Conservation (phyloP, 2,113 vertebrate genomes). For the Suricata suricatta region DNA sequence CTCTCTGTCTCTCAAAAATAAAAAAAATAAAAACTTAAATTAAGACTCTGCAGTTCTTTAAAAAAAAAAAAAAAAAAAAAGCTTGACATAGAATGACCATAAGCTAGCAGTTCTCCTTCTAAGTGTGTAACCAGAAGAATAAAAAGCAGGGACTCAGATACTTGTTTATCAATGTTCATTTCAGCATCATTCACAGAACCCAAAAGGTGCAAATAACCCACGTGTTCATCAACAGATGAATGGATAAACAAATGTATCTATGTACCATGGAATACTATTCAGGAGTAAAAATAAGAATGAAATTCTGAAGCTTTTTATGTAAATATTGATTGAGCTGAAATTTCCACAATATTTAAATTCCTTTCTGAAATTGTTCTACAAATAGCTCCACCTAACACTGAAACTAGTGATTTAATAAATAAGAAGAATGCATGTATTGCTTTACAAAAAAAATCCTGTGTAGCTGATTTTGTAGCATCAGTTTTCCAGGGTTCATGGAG, state of each 20-base stretch:
- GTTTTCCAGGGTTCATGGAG: constrained; percentile 5
- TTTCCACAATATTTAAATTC: constrained; percentile 75
- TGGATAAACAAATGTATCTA: not conserved
- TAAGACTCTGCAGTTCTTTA: too few relatives aligned
- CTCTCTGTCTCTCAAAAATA: too few relatives aligned
- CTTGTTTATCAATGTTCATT: not conserved
- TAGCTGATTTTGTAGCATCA: not conserved
- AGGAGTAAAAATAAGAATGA: not conserved
- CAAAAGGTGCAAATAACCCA: not conserved
- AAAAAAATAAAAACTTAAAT: too few relatives aligned
- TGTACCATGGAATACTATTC: not conserved
- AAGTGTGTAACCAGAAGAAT: not conserved
- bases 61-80: not conserved
- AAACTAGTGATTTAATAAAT: constrained; percentile 71
- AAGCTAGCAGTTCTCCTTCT: not conserved
- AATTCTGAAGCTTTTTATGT: not conserved
- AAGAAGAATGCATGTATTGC: constrained; percentile 63
- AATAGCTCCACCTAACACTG: constrained; percentile 67
- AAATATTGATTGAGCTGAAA: constrained; percentile 81
- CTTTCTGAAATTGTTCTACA: constrained; percentile 75
- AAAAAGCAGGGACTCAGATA: not conserved
- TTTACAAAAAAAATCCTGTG: constrained; percentile 66
- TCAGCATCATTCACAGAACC: not conserved
- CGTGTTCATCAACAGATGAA: not conserved
- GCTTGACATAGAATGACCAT: not conserved